A percentile compares a stretch with the other conserved stretches of the same genome.
phyloP scores from a whole-genome alignment of 2,113 vertebrate genomes.

The Serinus canaria region DNA sequence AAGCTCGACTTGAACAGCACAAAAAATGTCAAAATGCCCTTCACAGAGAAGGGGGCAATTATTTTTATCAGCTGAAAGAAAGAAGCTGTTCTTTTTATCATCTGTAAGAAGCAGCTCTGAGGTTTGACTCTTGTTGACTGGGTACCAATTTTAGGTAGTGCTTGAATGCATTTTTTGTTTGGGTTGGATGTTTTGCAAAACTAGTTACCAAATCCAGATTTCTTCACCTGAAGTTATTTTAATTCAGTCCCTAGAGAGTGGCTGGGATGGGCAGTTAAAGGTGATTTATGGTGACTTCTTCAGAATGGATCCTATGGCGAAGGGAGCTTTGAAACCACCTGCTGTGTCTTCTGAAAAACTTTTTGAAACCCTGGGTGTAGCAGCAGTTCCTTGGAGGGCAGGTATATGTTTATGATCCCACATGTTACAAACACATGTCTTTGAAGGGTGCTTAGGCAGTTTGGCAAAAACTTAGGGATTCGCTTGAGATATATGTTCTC shows the following conservation, averaged over 20 bases:
- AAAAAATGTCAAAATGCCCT: not conserved
- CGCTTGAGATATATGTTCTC: not conserved
- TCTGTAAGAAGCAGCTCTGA: not conserved
- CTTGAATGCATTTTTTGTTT: not conserved
- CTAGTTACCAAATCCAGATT: not conserved
- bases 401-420: slow-evolving; percentile 46
- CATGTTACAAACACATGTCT: not conserved
- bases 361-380: slow-evolving; percentile 83
- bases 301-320: slow-evolving; percentile 79
- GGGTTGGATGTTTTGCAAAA: not conserved
- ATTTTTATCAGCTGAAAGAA: not conserved
- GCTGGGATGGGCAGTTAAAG: slow-evolving; percentile 77
- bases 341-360: slow-evolving; percentile 76
- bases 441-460: not conserved
- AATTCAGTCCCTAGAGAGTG: slow-evolving; percentile 78
- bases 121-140: not conserved
- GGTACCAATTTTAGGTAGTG: not conserved
- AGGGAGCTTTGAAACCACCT: slow-evolving; percentile 70
- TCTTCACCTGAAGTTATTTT: not conserved
- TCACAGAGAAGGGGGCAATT: not conserved
- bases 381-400: slow-evolving; percentile 79
- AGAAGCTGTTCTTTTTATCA: not conserved
- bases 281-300: slow-evolving; percentile 89
- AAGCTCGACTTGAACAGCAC: not conserved
- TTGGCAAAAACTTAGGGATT: not conserved